phyloP scores from a whole-genome alignment of 2,797 vertebrate species.

The Melanotaenia parkinsoni region DNA sequence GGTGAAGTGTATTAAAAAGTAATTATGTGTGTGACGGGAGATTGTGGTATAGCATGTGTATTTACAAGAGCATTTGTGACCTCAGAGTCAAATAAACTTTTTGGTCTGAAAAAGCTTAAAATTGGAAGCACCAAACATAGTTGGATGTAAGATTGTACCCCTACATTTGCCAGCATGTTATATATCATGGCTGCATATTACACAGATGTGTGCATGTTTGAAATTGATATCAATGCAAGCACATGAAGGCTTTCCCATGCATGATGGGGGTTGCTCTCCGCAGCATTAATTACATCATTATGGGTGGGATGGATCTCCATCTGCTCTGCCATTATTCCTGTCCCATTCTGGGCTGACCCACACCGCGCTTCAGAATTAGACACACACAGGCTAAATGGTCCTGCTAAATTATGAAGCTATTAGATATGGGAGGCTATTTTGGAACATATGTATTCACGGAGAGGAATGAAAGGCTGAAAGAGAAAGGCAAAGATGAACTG shows the following conservation, averaged over 20 bases:
- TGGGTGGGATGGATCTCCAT: conserved; percentile 81
- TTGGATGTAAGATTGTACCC: not conserved
- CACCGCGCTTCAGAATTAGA: conserved; percentile 75
- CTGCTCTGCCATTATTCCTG: conserved; percentile 79
- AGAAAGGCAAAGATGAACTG: conserved; percentile 39
- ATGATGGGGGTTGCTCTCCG: conserved; percentile 64
- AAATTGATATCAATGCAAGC: conserved; percentile 36
- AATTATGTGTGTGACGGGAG: conserved; percentile 25
- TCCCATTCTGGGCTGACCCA: conserved; percentile 76
- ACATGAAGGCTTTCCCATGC: conserved; percentile 68
- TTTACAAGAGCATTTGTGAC: conserved; percentile 13
- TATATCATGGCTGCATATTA: conserved; percentile 1
- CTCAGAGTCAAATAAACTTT: not conserved
- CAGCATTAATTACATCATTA: conserved; percentile 85
- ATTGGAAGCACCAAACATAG: not conserved
- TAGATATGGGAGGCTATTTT: conserved; percentile 81
- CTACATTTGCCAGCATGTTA: not conserved
- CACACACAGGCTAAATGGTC: conserved; percentile 77
- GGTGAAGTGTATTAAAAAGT: conserved; percentile 19
- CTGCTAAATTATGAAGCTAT: conserved; percentile 83
- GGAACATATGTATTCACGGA: conserved; percentile 75
- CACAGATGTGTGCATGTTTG: not conserved
- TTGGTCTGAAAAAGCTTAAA: not conserved
- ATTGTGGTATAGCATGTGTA: conserved; percentile 9
- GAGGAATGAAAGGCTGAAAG: conserved; percentile 34